Evolutionary conservation across 1,140 invertebrate species (phyloP).

Genomic region (Ceratosolen solmsi): DNA sequence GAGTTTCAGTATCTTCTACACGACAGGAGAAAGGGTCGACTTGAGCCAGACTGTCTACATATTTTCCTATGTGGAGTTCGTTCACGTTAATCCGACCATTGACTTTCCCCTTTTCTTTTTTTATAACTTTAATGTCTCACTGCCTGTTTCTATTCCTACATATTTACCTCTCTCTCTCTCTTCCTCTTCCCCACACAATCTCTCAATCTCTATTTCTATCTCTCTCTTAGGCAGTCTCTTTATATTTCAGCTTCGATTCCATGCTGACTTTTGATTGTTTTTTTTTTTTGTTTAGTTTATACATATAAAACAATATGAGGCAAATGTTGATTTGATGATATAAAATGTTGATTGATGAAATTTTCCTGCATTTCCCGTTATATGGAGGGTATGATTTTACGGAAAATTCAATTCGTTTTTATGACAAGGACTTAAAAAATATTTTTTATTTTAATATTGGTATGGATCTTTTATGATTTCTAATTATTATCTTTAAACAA

Average conservation of each 20-base stretch:
- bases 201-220: background rate
- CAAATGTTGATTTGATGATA: no score
- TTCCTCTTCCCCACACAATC: no score
- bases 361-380: constrained; percentile 17
- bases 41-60: constrained; percentile 33
- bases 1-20: background rate
- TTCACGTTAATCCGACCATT: constrained; percentile 50
- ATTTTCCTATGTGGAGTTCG: constrained; percentile 46
- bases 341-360: background rate
- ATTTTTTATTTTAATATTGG: background rate
- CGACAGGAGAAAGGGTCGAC: constrained; percentile 35
- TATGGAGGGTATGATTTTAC: background rate
- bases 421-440: background rate
- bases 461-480: no score
- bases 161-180: no score
- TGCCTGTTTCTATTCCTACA: background rate
- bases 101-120: constrained; percentile 52
- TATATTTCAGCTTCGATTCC: background rate
- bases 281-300: constrained; percentile 5
- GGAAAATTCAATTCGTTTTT: background rate
- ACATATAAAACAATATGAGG: background rate
- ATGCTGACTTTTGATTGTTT: background rate
- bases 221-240: background rate
- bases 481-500: no score
- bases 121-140: background rate